phyloP scores from a whole-genome alignment of 2,888 invertebrate genomes.

The Andricus quercusramuli region DNA sequence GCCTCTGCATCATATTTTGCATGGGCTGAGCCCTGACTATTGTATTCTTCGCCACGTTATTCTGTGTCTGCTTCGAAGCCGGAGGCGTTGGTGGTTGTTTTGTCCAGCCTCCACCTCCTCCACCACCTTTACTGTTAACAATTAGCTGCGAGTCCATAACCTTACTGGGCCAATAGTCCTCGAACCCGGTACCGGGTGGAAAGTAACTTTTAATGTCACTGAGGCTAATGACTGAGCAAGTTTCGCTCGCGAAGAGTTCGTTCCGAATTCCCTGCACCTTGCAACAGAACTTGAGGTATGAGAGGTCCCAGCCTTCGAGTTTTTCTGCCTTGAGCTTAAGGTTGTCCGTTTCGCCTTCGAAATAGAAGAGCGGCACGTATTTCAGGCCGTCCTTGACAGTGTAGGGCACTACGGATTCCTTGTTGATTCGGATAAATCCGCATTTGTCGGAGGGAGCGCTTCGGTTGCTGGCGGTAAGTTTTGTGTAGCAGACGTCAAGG shows the following conservation, averaged over 20 bases:
- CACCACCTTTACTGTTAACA: conserved; percentile 82
- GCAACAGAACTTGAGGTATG: conserved; percentile 95
- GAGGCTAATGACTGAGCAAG: conserved; percentile 93
- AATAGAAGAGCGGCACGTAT: conserved; percentile 95
- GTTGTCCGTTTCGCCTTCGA: conserved; percentile 95
- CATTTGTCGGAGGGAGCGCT: conserved; percentile 85
- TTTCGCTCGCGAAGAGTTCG: conserved; percentile 94
- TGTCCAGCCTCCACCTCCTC: conserved; percentile 87
- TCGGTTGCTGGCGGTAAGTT: conserved; percentile 85
- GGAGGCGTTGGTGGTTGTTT: conserved; percentile 88
- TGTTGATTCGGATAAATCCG: conserved; percentile 94
- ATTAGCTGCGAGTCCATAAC: conserved; percentile 90
- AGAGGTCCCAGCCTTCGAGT: conserved; percentile 94
- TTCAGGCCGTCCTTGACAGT: conserved; percentile 90
- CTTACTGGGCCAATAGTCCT: conserved; percentile 96
- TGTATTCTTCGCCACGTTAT: conserved; percentile 69
- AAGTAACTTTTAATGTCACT: conserved; percentile 95
- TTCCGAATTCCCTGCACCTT: conserved; percentile 96
- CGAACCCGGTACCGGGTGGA: conserved; percentile 92
- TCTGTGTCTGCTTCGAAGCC: conserved; percentile 72
- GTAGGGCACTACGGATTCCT: conserved; percentile 95
- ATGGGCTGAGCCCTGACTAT: conserved; percentile 60
- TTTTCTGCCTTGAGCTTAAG: conserved; percentile 92
- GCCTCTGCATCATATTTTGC: conserved; percentile 67
- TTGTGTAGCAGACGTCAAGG: conserved; percentile 93